phyloP scores from a whole-genome alignment of 2,113 vertebrate genomes.

The Calyptommatus sinebrachiatus region DNA sequence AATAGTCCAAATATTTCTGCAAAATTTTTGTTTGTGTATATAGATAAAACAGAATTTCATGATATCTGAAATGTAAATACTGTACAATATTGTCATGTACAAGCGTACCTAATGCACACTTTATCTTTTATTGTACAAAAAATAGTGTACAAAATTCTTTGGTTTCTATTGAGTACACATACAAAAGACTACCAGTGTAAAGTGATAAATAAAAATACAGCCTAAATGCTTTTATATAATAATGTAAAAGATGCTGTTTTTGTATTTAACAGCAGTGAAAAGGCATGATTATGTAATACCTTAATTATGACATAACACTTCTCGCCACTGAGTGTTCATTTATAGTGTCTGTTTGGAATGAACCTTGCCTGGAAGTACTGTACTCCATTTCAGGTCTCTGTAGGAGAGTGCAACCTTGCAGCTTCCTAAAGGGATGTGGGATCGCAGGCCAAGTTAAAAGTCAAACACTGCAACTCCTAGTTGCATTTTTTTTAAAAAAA shows the following conservation, averaged over 20 bases:
- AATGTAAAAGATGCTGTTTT: slow-evolving; percentile 86
- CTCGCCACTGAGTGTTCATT: slow-evolving; percentile 76
- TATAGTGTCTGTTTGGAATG: slow-evolving; percentile 73
- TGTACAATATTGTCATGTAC: slow-evolving; percentile 99
- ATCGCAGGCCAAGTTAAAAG: slow-evolving; percentile 64
- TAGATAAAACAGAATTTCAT: slow-evolving; percentile 97
- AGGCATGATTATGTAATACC: slow-evolving; percentile 80
- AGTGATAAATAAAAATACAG: slow-evolving; percentile 90
- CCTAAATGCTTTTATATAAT: slow-evolving; percentile 96
- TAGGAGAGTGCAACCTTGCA: slow-evolving; percentile 64
- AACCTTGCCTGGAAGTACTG: slow-evolving; percentile 78
- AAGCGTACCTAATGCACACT: slow-evolving; percentile 99
- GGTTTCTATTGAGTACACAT: slow-evolving; percentile 96
- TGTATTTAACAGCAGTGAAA: slow-evolving; percentile 83
- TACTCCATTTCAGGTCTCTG: slow-evolving; percentile 59
- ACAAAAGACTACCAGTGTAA: slow-evolving; percentile 84
- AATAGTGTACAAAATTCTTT: slow-evolving; percentile 96
- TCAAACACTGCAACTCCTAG: slow-evolving; percentile 65
- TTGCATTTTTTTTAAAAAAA: slow-evolving; percentile 52
- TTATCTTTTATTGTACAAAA: slow-evolving; percentile 99
- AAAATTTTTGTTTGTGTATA: slow-evolving; percentile 98
- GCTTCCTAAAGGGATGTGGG: slow-evolving; percentile 65
- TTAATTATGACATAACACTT: slow-evolving; percentile 71
- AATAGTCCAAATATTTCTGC: slow-evolving; percentile 99
- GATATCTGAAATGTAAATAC: slow-evolving; percentile 97